These are phyloP conservation scores for Epinotia demarniana DNA, from an alignment of 2,888 invertebrate species.

Conservation along the genomic window DNA sequence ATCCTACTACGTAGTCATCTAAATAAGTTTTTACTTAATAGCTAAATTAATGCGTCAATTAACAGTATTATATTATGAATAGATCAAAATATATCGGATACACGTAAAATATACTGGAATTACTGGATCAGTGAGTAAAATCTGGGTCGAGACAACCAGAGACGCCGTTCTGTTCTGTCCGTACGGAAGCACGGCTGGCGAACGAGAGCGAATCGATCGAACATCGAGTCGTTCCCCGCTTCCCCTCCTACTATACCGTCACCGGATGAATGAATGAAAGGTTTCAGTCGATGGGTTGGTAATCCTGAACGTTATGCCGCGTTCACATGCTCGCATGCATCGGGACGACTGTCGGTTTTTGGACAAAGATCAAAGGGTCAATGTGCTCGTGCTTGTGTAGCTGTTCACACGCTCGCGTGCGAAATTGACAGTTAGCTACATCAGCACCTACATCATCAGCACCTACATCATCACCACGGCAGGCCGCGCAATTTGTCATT, in stretches of 20 bases:
- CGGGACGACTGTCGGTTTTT: no score
- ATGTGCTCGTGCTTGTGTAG: no score
- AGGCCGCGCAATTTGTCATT: no score
- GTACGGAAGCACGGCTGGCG: conserved; percentile 60
- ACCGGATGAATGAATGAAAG: conserved; percentile 27
- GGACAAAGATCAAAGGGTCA: no score
- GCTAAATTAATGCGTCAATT: conserved; percentile 15
- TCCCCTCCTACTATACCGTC: not conserved
- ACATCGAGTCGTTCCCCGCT: not conserved
- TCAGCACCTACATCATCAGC: no score
- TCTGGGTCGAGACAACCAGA: conserved; percentile 48
- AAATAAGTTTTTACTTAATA: conserved; percentile 24
- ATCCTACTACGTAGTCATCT: conserved; percentile 23
- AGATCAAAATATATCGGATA: conserved; percentile 31
- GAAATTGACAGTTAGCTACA: no score
- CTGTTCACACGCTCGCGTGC: no score
- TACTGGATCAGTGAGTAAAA: conserved; percentile 13
- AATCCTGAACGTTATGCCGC: not conserved
- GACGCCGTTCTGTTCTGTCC: conserved; percentile 56
- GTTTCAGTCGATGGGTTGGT: not conserved
- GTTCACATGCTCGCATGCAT: no score
- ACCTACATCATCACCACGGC: no score
- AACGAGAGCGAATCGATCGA: conserved; percentile 55
- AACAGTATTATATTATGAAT: conserved; percentile 22
- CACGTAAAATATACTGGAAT: conserved; percentile 37